Conservation (phyloP, 2,113 vertebrate species). For the Hydrochoerus hydrochaeris region DNA sequence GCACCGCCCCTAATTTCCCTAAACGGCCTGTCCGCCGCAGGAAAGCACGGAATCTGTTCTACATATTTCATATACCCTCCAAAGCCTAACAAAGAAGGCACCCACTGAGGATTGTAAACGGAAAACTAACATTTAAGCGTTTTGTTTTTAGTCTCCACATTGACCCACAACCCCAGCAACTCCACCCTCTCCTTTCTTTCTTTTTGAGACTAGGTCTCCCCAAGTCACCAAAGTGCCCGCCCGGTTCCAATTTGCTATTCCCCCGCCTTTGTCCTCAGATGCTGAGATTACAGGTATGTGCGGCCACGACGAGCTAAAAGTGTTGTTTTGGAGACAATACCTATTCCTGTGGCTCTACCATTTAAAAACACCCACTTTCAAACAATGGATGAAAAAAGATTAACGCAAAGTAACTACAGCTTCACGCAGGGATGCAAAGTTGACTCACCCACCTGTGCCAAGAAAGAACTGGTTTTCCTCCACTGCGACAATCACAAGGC, state of each 20-base stretch:
- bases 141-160: not conserved
- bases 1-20: not conserved
- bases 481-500: not conserved
- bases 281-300: not conserved
- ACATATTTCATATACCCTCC: not conserved
- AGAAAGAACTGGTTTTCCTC: not conserved
- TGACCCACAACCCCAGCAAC: not conserved
- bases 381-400: not conserved
- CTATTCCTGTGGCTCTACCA: not conserved
- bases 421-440: not conserved
- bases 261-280: not conserved
- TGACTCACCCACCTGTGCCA: not conserved
- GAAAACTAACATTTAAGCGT: not conserved
- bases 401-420: not conserved
- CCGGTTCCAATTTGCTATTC: not conserved
- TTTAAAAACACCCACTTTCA: conserved; percentile 12
- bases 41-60: not conserved
- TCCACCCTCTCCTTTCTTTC: not conserved
- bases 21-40: not conserved
- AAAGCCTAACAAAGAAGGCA: not conserved
- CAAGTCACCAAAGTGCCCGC: not conserved
- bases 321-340: not conserved
- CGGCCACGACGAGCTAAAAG: not conserved
- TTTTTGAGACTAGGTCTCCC: not conserved
- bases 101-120: not conserved